phyloP scores from a whole-genome alignment of 1,140 invertebrate genomes.

The Pseudomyrmex flavicornis region DNA sequence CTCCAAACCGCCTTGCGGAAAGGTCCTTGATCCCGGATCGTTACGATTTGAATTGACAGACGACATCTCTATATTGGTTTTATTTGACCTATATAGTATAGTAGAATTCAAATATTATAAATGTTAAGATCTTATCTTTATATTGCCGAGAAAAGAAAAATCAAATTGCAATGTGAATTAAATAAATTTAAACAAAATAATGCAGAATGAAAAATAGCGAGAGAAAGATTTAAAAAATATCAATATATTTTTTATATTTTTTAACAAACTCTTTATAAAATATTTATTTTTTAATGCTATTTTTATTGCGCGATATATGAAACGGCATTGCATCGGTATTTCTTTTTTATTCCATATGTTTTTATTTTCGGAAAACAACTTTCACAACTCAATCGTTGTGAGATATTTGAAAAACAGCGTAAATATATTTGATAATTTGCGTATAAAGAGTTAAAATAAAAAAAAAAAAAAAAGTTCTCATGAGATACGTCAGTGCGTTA shows the following conservation, averaged over 20 bases:
- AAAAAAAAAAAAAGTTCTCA: neutral
- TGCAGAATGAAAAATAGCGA: neutral
- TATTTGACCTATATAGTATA: neutral
- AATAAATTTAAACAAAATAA: neutral
- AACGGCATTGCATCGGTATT: neutral
- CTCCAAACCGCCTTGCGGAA: constrained; percentile 2
- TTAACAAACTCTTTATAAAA: too few species aligned
- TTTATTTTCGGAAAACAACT: neutral
- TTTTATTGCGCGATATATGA: neutral
- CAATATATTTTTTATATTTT: too few species aligned
- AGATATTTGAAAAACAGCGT: neutral
- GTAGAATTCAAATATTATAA: neutral
- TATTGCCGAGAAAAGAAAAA: neutral
- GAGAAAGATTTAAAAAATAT: too few species aligned
- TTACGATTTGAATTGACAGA: neutral
- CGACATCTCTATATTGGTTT: neutral
- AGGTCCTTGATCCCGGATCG: neutral
- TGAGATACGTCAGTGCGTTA: neutral
- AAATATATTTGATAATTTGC: too few species aligned
- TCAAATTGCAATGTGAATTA: neutral
- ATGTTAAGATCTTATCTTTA: neutral
- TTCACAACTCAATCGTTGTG: neutral
- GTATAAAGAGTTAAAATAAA: neutral
- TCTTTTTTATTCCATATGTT: neutral
- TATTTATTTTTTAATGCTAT: neutral